These are phyloP conservation scores for Galaxea fascicularis DNA, from an alignment of 92 coral and sea anemone species.

Conservation along the genomic window DNA sequence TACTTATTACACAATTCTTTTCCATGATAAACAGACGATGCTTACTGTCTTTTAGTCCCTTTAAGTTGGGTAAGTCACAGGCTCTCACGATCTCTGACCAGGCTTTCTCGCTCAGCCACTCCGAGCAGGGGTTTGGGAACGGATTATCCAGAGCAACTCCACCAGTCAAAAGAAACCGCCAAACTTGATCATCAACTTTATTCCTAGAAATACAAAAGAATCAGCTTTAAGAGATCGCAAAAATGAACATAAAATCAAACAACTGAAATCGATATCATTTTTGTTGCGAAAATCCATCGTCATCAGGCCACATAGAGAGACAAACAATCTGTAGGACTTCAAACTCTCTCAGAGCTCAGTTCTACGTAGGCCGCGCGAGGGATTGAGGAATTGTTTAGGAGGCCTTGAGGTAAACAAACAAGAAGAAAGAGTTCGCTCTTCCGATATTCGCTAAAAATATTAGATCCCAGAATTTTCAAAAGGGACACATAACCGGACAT, in stretches of 20 bases:
- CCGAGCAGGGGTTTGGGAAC: constrained; percentile 97
- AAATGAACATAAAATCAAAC: neutral
- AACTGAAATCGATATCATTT: too few relatives aligned
- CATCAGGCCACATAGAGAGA: too few relatives aligned
- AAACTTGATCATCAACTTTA: constrained; percentile 92
- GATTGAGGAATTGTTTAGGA: too few relatives aligned
- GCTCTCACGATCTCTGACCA: constrained; percentile 99
- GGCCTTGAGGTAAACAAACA: too few relatives aligned
- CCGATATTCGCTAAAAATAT: too few relatives aligned
- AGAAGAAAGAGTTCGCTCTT: too few relatives aligned
- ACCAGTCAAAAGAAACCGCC: constrained; percentile 98
- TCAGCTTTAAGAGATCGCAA: neutral
- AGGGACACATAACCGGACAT: too few relatives aligned
- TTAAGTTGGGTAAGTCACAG: constrained; percentile 91
- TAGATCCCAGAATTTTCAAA: too few relatives aligned
- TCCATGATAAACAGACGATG: neutral
- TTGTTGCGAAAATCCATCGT: too few relatives aligned
- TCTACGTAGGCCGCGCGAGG: too few relatives aligned
- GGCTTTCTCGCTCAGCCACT: constrained; percentile 92
- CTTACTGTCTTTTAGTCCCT: constrained; percentile 92
- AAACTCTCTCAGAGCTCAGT: too few relatives aligned
- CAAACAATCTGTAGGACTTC: too few relatives aligned
- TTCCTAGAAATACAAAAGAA: constrained; percentile 49
- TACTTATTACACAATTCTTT: neutral
- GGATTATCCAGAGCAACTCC: constrained; percentile 99